Conservation (phyloP, 2,113 vertebrate genomes). For the Daubentonia madagascariensis region DNA sequence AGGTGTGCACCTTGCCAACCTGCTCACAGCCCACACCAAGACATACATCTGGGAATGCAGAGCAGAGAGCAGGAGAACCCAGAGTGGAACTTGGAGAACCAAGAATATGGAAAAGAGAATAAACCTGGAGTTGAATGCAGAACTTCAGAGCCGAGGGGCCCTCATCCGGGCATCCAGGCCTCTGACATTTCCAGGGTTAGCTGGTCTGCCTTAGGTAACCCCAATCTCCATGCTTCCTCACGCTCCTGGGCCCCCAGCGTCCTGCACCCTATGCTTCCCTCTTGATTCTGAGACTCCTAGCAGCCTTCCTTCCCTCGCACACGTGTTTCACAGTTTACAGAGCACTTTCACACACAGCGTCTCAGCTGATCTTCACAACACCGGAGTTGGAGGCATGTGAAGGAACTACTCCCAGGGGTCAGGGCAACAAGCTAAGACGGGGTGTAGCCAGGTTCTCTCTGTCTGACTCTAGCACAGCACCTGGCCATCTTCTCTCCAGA, state of each 20-base stretch:
- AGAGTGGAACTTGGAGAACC: background rate
- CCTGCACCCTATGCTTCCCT: background rate
- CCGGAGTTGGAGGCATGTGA: background rate
- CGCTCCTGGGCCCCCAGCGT: fast-evolving
- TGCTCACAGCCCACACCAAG: background rate
- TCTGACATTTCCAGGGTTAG: background rate
- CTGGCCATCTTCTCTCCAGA: background rate
- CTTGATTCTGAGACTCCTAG: background rate
- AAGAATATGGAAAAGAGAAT: background rate
- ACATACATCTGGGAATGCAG: background rate
- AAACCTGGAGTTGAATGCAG: background rate
- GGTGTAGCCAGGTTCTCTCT: background rate
- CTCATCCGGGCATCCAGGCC: background rate
- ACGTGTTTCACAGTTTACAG: background rate
- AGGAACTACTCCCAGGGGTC: background rate
- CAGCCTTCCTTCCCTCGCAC: background rate
- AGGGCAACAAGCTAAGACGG: background rate
- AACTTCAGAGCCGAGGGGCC: background rate
- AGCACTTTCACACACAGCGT: background rate
- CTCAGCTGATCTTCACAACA: constrained; percentile 12
- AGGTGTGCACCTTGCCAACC: background rate
- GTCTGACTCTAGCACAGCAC: background rate
- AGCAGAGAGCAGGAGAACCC: background rate
- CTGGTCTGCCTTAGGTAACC: fast-evolving
- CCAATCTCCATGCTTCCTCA: too few species aligned